phyloP scores from a whole-genome alignment of 2,797 vertebrate genomes.

The Arnoldichthys spilopterus region DNA sequence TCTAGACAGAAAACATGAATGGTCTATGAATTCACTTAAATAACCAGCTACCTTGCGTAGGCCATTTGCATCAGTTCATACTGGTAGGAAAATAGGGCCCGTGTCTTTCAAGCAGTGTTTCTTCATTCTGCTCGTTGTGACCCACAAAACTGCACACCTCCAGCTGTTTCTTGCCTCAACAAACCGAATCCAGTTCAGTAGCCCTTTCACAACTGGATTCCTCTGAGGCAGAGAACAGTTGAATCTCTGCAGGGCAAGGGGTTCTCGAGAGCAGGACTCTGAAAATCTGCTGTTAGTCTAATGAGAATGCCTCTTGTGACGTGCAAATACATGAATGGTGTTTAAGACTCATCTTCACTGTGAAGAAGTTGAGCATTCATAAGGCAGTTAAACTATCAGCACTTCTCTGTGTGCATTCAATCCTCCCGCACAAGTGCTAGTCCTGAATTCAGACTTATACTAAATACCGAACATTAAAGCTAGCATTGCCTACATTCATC shows the following conservation, averaged over 20 bases:
- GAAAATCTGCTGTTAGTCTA: background rate
- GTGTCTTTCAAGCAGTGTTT: slow-evolving; percentile 9
- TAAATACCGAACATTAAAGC: background rate
- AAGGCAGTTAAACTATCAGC: background rate
- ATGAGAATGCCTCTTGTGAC: slow-evolving; percentile 40
- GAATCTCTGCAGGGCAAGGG: background rate
- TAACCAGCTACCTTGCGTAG: slow-evolving; percentile 27
- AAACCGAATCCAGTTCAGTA: background rate
- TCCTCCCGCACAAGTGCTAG: slow-evolving; percentile 34
- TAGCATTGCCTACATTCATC: background rate
- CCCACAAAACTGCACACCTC: background rate
- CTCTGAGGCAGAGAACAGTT: background rate
- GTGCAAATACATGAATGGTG: slow-evolving; percentile 47
- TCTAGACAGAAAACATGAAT: background rate
- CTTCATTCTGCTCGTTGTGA: background rate
- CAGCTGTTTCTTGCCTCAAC: background rate
- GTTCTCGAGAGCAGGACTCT: background rate
- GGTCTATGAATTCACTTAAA: slow-evolving; percentile 1
- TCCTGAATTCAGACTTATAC: background rate
- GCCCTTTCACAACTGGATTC: background rate
- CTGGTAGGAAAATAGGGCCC: slow-evolving; percentile 43
- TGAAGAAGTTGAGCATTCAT: slow-evolving; percentile 32
- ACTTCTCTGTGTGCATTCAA: slow-evolving; percentile 43
- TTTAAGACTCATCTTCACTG: slow-evolving; percentile 40
- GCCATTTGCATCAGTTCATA: slow-evolving; percentile 48